Percentiles rank a stretch among this genome's conserved stretches.
phyloP scores from a whole-genome alignment of 1,140 invertebrate species.

The Ips typographus region DNA sequence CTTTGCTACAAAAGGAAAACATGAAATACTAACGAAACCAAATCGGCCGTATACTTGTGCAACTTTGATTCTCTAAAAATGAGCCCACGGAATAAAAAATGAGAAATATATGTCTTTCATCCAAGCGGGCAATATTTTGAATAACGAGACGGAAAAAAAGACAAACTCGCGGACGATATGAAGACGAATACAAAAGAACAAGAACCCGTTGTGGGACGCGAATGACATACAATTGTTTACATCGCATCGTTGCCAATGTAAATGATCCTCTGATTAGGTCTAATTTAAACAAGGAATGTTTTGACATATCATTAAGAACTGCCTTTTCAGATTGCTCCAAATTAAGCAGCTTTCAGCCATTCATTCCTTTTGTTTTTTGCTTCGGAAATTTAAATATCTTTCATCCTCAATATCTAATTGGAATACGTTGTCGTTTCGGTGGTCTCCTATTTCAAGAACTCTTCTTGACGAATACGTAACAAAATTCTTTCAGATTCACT shows the following conservation, averaged over 20 bases:
- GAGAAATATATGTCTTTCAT: conserved; percentile 34
- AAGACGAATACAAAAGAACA: conserved; percentile 34
- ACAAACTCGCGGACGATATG: conserved; percentile 27
- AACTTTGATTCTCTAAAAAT: conserved; percentile 32
- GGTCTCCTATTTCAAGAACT: neutral
- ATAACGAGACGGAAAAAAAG: conserved; percentile 36
- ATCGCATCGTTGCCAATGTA: conserved; percentile 35
- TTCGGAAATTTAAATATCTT: conserved; percentile 14
- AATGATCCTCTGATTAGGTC: conserved; percentile 29
- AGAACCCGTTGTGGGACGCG: conserved; percentile 33
- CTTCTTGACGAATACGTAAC: no score
- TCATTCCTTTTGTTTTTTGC: conserved; percentile 5
- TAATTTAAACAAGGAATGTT: conserved; percentile 28
- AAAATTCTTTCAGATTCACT: no score
- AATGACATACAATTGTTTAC: conserved; percentile 37
- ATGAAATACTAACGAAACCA: conserved; percentile 27
- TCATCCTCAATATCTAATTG: conserved; percentile 20
- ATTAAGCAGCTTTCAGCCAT: conserved; percentile 19
- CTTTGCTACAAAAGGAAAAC: conserved; percentile 4
- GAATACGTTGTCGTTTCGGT: conserved; percentile 10
- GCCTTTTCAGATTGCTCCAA: conserved; percentile 25
- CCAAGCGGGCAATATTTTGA: conserved; percentile 32
- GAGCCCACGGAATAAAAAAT: conserved; percentile 30
- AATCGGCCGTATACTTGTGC: conserved; percentile 21
- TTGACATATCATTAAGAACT: conserved; percentile 28